These are phyloP conservation scores for Serilophus lunatus DNA, from an alignment of 2,113 vertebrate genomes.

Conservation along the genomic window DNA sequence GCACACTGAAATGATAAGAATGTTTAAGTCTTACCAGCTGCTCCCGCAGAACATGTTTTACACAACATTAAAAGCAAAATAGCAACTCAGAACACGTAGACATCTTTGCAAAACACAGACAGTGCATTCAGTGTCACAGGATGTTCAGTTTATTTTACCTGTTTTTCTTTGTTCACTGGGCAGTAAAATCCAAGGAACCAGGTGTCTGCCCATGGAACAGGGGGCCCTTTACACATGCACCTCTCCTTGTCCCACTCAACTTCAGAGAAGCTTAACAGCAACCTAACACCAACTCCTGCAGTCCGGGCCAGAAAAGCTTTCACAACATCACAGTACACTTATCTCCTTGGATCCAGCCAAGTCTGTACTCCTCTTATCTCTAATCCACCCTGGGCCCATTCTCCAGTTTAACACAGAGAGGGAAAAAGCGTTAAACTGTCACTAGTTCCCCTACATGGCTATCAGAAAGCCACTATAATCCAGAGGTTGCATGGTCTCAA, in stretches of 20 bases:
- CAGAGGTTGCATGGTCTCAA: background rate
- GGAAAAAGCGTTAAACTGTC: background rate
- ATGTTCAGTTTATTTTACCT: background rate
- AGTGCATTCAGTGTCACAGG: background rate
- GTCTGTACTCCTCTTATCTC: background rate
- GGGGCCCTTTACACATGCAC: background rate
- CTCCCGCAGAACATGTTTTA: background rate
- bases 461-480: background rate
- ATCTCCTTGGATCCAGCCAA: background rate
- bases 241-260: background rate
- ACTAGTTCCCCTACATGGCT: background rate
- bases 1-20: conserved; percentile 85
- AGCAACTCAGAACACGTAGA: background rate
- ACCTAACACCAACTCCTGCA: background rate
- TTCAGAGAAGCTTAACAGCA: background rate
- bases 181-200: background rate
- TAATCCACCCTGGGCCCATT: background rate
- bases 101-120: background rate
- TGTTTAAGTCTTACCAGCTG: background rate
- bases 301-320: background rate
- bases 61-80: background rate
- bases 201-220: background rate
- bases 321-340: background rate
- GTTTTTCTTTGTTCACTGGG: background rate
- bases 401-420: background rate